Conservation (phyloP, 92 coral and sea anemone species). For the Umimayanthus kanabou region DNA sequence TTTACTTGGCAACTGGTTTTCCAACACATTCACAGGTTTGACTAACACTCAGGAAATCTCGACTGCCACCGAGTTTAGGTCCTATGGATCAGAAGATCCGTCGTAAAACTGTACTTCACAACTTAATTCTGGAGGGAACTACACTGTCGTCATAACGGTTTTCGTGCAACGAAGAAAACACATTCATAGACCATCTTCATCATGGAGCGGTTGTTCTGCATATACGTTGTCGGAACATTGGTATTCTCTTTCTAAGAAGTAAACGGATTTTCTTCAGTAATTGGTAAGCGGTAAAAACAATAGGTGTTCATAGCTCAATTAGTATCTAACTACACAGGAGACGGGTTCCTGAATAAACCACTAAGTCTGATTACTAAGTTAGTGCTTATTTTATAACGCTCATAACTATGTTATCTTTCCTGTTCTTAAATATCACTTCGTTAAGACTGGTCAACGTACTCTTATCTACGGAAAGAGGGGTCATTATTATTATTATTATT, state of each 20-base stretch:
- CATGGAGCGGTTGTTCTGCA: constrained; percentile 87
- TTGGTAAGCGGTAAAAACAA: not conserved
- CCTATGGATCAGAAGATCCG: not conserved
- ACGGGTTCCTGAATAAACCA: too few relatives aligned
- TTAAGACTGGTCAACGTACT: too few relatives aligned
- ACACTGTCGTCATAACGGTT: constrained; percentile 65
- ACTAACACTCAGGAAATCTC: not conserved
- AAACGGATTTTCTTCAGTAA: not conserved
- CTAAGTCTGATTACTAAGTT: too few relatives aligned
- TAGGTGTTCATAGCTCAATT: not conserved
- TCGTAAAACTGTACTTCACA: not conserved
- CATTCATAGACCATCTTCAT: constrained; percentile 83
- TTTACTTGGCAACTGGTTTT: too few relatives aligned
- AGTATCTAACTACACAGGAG: too few relatives aligned
- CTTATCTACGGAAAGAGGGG: too few relatives aligned
- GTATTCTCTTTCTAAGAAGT: constrained; percentile 75
- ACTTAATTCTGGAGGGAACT: not conserved
- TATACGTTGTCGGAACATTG: constrained; percentile 81
- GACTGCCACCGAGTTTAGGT: not conserved
- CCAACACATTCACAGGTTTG: too few relatives aligned
- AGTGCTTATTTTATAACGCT: too few relatives aligned
- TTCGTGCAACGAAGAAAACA: constrained; percentile 90
- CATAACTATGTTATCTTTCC: too few relatives aligned
- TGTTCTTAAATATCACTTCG: too few relatives aligned
- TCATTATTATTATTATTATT: too few relatives aligned